These are phyloP conservation scores for Morpho helenor DNA, from an alignment of 2,888 invertebrate species.

Conservation along the genomic window DNA sequence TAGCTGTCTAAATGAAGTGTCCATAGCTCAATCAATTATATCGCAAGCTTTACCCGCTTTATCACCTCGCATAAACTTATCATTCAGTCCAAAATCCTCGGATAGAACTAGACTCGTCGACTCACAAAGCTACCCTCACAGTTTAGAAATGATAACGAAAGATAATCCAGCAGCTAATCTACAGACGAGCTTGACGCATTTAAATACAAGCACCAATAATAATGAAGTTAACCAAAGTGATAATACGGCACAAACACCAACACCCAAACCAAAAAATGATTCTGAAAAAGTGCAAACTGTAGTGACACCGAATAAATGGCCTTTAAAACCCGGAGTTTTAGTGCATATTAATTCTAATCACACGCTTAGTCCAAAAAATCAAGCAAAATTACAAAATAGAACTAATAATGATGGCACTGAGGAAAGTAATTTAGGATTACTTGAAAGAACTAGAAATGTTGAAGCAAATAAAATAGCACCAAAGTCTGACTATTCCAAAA, in stretches of 20 bases:
- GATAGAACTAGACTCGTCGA: slow-evolving; percentile 71
- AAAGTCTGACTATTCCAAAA: slow-evolving; percentile 60
- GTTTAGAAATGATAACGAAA: slow-evolving; percentile 60
- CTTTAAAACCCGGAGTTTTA: slow-evolving; percentile 91
- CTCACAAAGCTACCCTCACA: slow-evolving; percentile 42
- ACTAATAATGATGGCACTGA: slow-evolving; percentile 33
- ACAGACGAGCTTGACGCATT: slow-evolving; percentile 49
- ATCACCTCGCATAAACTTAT: slow-evolving; percentile 63
- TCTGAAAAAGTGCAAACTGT: slow-evolving; percentile 50
- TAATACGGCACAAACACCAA: slow-evolving; percentile 39
- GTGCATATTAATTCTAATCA: slow-evolving; percentile 92
- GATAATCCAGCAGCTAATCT: slow-evolving; percentile 41
- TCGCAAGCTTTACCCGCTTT: slow-evolving; percentile 75
- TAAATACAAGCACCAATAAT: slow-evolving; percentile 48
- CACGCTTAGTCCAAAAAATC: slow-evolving; percentile 81
- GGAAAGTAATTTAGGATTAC: slow-evolving; percentile 56
- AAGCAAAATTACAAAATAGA: slow-evolving; percentile 53
- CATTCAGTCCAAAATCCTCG: slow-evolving; percentile 68
- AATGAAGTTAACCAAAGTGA: slow-evolving; percentile 35
- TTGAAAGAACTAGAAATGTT: slow-evolving; percentile 56
- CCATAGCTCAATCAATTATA: slow-evolving; percentile 76
- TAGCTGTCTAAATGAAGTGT: slow-evolving; percentile 75
- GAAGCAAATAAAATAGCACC: slow-evolving; percentile 35
- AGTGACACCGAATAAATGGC: slow-evolving; percentile 86
- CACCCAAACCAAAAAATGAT: slow-evolving; percentile 44